Percentiles rank a stretch among this genome's conserved stretches.
Conservation (phyloP, 1,140 invertebrate species). For the Patella vulgata region DNA sequence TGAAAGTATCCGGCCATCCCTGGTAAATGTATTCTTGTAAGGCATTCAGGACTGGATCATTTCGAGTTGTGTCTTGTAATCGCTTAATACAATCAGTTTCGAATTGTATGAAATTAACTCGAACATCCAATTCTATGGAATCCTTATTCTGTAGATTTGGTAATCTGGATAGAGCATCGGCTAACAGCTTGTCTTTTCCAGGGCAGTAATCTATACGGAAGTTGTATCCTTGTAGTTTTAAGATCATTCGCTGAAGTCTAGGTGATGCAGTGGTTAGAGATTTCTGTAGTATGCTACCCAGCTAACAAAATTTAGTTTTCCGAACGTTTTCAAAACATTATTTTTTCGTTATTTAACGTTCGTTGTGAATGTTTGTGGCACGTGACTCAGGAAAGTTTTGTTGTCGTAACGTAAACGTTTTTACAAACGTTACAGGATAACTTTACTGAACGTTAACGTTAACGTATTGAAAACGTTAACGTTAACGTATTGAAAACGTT, state of each 20-base stretch:
- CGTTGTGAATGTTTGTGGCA: too few relatives aligned
- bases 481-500: too few relatives aligned
- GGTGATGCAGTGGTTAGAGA: slow-evolving; percentile 58
- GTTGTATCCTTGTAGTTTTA: slow-evolving; percentile 66
- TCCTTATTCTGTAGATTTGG: slow-evolving; percentile 4
- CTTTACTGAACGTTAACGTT: too few relatives aligned
- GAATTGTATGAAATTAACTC: slow-evolving; percentile 1
- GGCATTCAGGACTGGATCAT: slow-evolving; percentile 3
- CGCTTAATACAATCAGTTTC: too few relatives aligned
- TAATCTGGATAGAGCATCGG: slow-evolving; percentile 22
- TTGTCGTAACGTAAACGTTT: too few relatives aligned
- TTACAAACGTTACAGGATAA: too few relatives aligned
- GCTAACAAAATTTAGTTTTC: too few relatives aligned
- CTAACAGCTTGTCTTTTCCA: slow-evolving; percentile 64
- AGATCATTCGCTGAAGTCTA: slow-evolving; percentile 66
- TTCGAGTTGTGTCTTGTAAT: not conserved
- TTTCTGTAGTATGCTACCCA: slow-evolving; percentile 65
- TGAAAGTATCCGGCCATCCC: slow-evolving; percentile 63
- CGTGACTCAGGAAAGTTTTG: too few relatives aligned
- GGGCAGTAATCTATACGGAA: slow-evolving; percentile 61
- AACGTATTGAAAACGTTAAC: too few relatives aligned
- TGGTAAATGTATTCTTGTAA: slow-evolving; percentile 19
- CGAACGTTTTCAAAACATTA: too few relatives aligned
- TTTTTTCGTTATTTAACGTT: too few relatives aligned
- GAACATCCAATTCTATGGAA: slow-evolving; percentile 6